phyloP scores from a whole-genome alignment of 1,140 invertebrate species.

The Lordiphosa mommai region DNA sequence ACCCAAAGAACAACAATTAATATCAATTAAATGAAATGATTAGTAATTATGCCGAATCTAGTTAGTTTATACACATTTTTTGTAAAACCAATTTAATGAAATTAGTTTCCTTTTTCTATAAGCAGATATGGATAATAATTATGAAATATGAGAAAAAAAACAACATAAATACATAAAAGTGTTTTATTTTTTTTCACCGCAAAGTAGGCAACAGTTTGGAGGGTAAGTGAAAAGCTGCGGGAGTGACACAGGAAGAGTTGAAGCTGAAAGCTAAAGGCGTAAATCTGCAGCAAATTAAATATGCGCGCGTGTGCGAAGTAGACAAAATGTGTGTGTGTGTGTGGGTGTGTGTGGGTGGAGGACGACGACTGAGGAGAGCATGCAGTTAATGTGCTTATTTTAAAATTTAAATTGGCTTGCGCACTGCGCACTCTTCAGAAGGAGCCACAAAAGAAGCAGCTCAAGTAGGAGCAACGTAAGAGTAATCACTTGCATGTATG shows the following conservation, averaged over 20 bases:
- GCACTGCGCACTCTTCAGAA: conserved; percentile 58
- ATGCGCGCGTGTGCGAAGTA: conserved; percentile 35
- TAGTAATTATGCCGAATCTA: conserved; percentile 57
- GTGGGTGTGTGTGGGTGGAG: not conserved
- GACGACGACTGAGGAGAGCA: too few relatives aligned
- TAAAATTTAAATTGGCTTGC: conserved; percentile 78
- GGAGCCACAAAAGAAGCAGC: conserved; percentile 18
- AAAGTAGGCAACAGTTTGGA: not conserved
- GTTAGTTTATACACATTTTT: conserved; percentile 73
- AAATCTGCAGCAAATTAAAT: conserved; percentile 59
- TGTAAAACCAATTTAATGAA: conserved; percentile 63
- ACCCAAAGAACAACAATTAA: conserved; percentile 29
- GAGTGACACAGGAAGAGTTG: not conserved
- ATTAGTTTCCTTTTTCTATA: conserved; percentile 67
- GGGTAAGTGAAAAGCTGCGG: not conserved
- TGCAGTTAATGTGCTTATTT: conserved; percentile 77
- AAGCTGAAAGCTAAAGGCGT: conserved; percentile 19
- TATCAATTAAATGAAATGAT: conserved; percentile 71
- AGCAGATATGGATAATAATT: conserved; percentile 71
- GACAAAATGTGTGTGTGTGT: not conserved
- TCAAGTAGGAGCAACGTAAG: not conserved
- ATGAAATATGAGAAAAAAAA: conserved; percentile 52
- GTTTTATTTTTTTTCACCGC: conserved; percentile 9
- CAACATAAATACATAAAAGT: not conserved
- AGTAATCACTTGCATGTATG: conserved; percentile 4